Conservation (phyloP, 2,113 vertebrate genomes). For the Pelmatolapia mariae region DNA sequence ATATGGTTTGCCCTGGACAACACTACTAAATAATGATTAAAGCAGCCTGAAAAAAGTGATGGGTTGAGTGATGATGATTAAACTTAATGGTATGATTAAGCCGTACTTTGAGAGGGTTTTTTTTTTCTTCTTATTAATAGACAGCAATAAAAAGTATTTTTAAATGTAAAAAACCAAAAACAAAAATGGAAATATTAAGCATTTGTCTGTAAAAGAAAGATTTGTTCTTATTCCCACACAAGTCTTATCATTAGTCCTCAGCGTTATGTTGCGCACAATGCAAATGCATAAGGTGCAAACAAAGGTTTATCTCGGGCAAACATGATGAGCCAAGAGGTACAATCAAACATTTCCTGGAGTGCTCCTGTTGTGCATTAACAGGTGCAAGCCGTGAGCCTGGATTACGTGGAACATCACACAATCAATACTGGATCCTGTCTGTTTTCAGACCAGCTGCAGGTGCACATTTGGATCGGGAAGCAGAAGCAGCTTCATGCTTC, state of each 20-base stretch:
- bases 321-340: not conserved
- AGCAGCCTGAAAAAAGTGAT: not conserved
- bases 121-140: not conserved
- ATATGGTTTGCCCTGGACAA: conserved; percentile 42
- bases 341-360: not conserved
- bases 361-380: not conserved
- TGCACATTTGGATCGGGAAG: not conserved
- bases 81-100: not conserved
- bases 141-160: not conserved
- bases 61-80: conserved; percentile 1
- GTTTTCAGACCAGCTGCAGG: not conserved
- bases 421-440: not conserved
- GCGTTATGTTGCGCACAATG: not conserved
- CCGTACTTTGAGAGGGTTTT: rapidly evolving
- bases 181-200: not conserved
- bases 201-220: not conserved
- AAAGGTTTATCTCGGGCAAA: not conserved
- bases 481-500: not conserved
- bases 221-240: not conserved
- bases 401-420: not conserved
- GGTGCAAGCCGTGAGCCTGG: not conserved
- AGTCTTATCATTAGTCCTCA: not conserved
- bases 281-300: not conserved
- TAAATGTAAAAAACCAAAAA: not conserved
- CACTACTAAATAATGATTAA: conserved; percentile 34